Percentiles rank a stretch among this genome's conserved stretches.
These are phyloP conservation scores for Xenops minutus DNA, from an alignment of 2,797 vertebrate genomes.

Conservation along the genomic window DNA sequence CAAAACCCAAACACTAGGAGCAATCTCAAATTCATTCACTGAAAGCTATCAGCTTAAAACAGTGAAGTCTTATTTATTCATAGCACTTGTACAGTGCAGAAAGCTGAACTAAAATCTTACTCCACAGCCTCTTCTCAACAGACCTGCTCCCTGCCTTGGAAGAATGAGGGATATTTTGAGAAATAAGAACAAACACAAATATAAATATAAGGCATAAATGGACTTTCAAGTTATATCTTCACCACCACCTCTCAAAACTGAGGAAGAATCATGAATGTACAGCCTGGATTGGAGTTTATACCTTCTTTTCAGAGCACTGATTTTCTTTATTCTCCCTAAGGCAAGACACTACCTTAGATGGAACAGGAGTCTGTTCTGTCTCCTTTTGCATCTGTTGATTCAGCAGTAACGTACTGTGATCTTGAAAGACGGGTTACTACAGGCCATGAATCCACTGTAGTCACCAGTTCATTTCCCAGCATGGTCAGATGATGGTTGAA, in stretches of 20 bases:
- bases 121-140: accelerated
- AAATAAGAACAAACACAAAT: neutral
- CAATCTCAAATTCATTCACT: neutral
- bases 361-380: neutral
- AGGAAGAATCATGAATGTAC: neutral
- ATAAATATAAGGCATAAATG: neutral
- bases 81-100: neutral
- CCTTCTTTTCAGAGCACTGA: neutral
- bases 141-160: neutral
- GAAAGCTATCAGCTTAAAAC: neutral
- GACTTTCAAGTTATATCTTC: neutral
- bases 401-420: neutral
- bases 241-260: neutral
- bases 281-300: neutral
- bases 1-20: neutral
- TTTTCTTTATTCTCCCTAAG: neutral
- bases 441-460: neutral
- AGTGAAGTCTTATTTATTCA: neutral
- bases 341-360: neutral
- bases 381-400: neutral
- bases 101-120: neutral
- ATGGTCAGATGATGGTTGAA: neutral
- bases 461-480: neutral
- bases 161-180: neutral
- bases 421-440: neutral